phyloP scores from a whole-genome alignment of 2,888 invertebrate species.

The Lypha dubia region DNA sequence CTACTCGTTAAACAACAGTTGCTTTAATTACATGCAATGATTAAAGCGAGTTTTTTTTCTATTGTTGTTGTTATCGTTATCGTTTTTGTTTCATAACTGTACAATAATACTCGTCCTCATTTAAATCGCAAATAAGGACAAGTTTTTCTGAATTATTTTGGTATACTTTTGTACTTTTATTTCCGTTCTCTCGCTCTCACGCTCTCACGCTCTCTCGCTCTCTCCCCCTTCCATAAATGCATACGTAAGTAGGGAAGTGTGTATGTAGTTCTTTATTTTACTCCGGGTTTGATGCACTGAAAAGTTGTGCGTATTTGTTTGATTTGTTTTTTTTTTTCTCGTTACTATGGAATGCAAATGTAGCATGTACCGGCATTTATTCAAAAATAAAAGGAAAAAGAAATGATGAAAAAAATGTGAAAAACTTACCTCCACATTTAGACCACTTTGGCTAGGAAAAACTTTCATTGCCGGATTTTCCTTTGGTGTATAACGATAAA shows the following conservation, averaged over 20 bases:
- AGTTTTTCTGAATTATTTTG: slow-evolving; percentile 47
- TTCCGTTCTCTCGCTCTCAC: slow-evolving; percentile 14
- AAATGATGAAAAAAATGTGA: neutral
- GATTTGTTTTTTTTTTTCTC: neutral
- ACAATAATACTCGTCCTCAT: neutral
- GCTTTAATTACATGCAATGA: slow-evolving; percentile 48
- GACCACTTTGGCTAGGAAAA: slow-evolving; percentile 86
- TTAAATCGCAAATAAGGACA: neutral
- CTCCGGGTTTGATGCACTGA: slow-evolving; percentile 18
- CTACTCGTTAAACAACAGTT: slow-evolving; percentile 50
- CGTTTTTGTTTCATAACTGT: slow-evolving; percentile 31
- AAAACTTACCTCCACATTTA: slow-evolving; percentile 91
- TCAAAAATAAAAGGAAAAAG: slow-evolving; percentile 6
- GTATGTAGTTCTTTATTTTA: too few relatives aligned
- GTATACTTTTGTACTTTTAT: slow-evolving; percentile 17
- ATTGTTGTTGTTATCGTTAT: neutral
- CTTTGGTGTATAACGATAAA: slow-evolving; percentile 92
- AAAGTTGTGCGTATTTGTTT: slow-evolving; percentile 41
- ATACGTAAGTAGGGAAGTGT: too few relatives aligned
- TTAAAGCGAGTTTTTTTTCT: slow-evolving; percentile 24
- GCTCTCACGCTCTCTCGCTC: neutral
- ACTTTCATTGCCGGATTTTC: slow-evolving; percentile 89
- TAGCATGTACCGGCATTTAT: slow-evolving; percentile 43
- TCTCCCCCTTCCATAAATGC: neutral
- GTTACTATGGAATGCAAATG: slow-evolving; percentile 7